Evolutionary conservation across 1,140 invertebrate genomes (phyloP), one percentile per base, ranked within the genome.

Genomic region (Drosophila virilis): DNA sequence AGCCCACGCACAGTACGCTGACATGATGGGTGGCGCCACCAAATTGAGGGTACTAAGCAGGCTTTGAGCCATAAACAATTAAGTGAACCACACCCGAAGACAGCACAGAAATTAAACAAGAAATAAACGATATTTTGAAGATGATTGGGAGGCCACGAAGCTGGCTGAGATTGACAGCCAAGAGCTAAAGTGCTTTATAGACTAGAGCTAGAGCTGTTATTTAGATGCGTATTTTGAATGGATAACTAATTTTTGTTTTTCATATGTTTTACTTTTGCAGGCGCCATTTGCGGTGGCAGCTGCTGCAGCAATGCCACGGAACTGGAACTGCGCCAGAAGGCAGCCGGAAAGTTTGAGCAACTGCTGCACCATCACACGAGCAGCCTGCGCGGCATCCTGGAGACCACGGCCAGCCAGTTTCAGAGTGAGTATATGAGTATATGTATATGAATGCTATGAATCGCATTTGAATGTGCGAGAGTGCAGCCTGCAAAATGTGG

Each of bases 281-380:
- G 91, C 61, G 74, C 80, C 59, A 76, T 89, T 55, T 92, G 91
- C 54, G 91, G 91, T 1, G 91, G 91, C 52, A 84, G 75, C 62
- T 92, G 91, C 38, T 92, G 91, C 80, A 80, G 79, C 58, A 91
- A 92, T 60, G 70, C 78, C 58, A 92, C 91, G 1, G 91, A 92
- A 60, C 45, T 66, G 67, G 78, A 92, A 57, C 68, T 92, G 60
- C 84, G 71, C 46, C 74, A 90, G 48, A 92, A 91, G 67, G 88
- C 91, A 35, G 75, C 86, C 8, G 78, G 66, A 13, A 81, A 78
- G 57, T 92, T 92, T 60, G 90, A 86, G 62, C 74, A 81, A 22
- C 62, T 92, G 60, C 77, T 92, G 73, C 90, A 91, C 61, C 86
- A 92, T 62, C 91, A 92, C 33, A 92, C 91, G 22, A 91, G 80